Evolutionary conservation across 1,140 invertebrate species (phyloP).

Genomic region (Microplitis demolitor): DNA sequence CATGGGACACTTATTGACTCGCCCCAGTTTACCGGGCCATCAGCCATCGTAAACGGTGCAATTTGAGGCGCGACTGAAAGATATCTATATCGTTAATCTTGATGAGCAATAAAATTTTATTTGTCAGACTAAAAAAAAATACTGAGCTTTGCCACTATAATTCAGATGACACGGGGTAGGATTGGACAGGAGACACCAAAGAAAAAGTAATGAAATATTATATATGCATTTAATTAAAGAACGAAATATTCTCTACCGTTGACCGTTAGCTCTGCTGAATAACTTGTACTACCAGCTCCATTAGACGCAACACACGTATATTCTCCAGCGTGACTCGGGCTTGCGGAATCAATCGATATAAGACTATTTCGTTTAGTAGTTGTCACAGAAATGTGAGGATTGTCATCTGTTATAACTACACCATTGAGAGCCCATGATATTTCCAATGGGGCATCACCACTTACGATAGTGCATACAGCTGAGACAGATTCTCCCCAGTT

Average conservation of each 20-base stretch:
- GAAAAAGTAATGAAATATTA: neutral
- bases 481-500: slow-evolving; percentile 63
- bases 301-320: slow-evolving; percentile 81
- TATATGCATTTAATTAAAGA: neutral
- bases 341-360: slow-evolving; percentile 63
- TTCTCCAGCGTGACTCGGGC: slow-evolving; percentile 71
- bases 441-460: slow-evolving; percentile 69
- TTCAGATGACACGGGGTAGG: slow-evolving; percentile 1
- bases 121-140: neutral
- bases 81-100: neutral
- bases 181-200: neutral
- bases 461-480: slow-evolving; percentile 65
- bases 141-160: slow-evolving; percentile 18
- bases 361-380: slow-evolving; percentile 63
- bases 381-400: slow-evolving; percentile 46
- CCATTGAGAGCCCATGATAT: slow-evolving; percentile 69
- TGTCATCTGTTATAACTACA: slow-evolving; percentile 38
- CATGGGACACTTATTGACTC: slow-evolving; percentile 70
- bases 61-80: slow-evolving; percentile 73
- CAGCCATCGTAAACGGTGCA: slow-evolving; percentile 74
- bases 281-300: slow-evolving; percentile 68
- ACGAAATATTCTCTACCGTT: slow-evolving; percentile 66
- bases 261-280: slow-evolving; percentile 71
- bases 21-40: slow-evolving; percentile 71
- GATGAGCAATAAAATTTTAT: neutral